These are phyloP conservation scores for Zaprionus africanus DNA, from an alignment of 1,140 invertebrate genomes.

Conservation along the genomic window DNA sequence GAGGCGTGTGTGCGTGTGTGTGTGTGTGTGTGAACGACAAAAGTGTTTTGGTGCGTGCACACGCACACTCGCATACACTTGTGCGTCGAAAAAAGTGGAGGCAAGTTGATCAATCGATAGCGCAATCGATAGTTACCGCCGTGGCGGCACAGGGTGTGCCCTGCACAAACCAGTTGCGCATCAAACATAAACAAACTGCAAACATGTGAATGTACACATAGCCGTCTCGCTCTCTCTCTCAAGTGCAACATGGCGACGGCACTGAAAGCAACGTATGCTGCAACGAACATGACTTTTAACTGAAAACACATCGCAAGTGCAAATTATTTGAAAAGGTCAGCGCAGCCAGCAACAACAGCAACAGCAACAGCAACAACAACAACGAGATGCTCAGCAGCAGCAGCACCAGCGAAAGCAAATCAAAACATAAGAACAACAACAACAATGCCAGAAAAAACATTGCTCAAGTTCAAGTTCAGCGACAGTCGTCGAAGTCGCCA, in stretches of 20 bases:
- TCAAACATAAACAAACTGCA: constrained; percentile 8
- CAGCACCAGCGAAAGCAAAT: background rate
- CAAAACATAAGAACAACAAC: constrained; percentile 16
- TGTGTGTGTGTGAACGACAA: background rate
- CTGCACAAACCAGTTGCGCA: constrained; percentile 13
- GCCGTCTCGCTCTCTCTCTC: background rate
- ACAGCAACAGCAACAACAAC: background rate
- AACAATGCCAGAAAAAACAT: constrained; percentile 46
- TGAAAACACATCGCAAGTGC: constrained; percentile 58
- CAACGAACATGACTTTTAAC: constrained; percentile 72
- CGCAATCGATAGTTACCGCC: background rate
- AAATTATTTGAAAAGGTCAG: constrained; percentile 75
- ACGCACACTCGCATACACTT: background rate
- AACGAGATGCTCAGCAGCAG: background rate
- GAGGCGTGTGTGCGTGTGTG: background rate
- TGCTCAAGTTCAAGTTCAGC: constrained; percentile 71
- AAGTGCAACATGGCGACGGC: constrained; percentile 25
- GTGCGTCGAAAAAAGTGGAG: background rate
- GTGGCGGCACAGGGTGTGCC: constrained; percentile 18
- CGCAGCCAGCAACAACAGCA: constrained; percentile 45
- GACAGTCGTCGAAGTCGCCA: constrained; percentile 16
- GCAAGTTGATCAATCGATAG: constrained; percentile 23
- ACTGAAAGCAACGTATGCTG: constrained; percentile 58
- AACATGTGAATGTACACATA: background rate
- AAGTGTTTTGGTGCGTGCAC: background rate